Base-by-base conservation (phyloP, 2,113 vertebrate species). In the Clupea harengus region DNA sequence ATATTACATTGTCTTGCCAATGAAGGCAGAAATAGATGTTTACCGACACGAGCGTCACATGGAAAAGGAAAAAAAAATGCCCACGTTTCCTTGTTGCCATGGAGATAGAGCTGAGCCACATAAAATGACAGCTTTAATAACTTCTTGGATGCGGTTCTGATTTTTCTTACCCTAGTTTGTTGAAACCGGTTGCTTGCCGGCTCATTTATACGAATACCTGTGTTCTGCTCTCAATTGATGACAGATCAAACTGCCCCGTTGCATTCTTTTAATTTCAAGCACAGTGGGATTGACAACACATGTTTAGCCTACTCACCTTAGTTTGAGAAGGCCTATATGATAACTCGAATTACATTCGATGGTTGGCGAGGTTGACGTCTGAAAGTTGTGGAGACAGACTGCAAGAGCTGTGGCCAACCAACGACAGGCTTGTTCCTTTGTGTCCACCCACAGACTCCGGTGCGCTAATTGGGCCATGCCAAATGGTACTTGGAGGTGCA, bases 21-120 rank as follows among this genome's bases (percentile, higher is more conserved):
- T 78, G 72, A 9, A 32, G 32, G 28, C 60, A 32, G 4, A 72
- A 72, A 78, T 78, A 10, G 72, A 39, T 78, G 72, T 39, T 32
- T 78, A 78, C 28, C 13, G 72, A 17, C 57, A 67, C 18, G n/a
- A 67, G 52, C 83, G 52, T 81, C 54, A n/a, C 20, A 32, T 83
- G 50, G 44, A 81, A 83, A 81, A 49, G 6, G 80, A 44, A 44
- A 54, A 54, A 67, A 75, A 64, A 84, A 39, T 84, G 83, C 81
- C 83, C 88, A 90, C 85, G 81, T 84, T 85, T 72, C 85, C 82
- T 82, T 84, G 92, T 92, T 91, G 89, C 90, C 85, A 91, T 92
- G 88, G 90, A 57, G 82, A 93, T 72, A 83, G 28, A 17, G 80
- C 44, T 82, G 84, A 49, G 57, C 72, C 81, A 86, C 45, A 6